Evolutionary conservation across 2,888 invertebrate genomes (phyloP).

Genomic region (Pelosia muscerda): DNA sequence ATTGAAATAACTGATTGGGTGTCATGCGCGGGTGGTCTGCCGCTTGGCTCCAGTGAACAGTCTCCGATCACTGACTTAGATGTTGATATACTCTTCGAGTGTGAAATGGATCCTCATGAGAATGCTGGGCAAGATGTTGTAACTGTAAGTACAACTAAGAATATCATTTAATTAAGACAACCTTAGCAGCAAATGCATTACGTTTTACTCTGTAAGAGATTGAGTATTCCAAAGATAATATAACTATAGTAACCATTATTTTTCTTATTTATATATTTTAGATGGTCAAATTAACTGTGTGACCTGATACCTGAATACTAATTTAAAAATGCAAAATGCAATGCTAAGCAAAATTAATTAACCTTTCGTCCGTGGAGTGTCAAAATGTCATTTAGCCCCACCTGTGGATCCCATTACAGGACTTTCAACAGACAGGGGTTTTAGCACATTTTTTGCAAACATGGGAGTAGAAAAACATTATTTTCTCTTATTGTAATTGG

Average conservation of each 20-base stretch:
- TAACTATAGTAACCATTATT: neutral
- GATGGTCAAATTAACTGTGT: too few species aligned
- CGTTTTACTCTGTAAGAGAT: neutral
- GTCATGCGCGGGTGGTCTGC: conserved; percentile 75
- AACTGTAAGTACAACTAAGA: conserved; percentile 57
- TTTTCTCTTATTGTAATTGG: too few species aligned
- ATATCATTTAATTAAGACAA: neutral
- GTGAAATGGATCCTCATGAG: conserved; percentile 82
- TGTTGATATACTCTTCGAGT: conserved; percentile 79
- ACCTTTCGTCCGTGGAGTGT: too few species aligned
- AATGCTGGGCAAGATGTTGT: conserved; percentile 64
- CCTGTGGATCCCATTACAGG: too few species aligned
- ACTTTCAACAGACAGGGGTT: too few species aligned
- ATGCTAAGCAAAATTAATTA: too few species aligned
- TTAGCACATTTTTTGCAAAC: too few species aligned
- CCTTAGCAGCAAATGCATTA: neutral
- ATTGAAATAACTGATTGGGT: conserved; percentile 83
- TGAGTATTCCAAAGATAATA: neutral
- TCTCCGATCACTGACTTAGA: conserved; percentile 71
- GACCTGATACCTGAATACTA: too few species aligned
- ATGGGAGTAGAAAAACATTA: too few species aligned
- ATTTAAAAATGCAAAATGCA: too few species aligned
- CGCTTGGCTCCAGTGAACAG: conserved; percentile 72
- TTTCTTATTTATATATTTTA: too few species aligned
- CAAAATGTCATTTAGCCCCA: too few species aligned